Base-by-base conservation (phyloP, 1,140 invertebrate species). In the Frieseomelitta varia region DNA sequence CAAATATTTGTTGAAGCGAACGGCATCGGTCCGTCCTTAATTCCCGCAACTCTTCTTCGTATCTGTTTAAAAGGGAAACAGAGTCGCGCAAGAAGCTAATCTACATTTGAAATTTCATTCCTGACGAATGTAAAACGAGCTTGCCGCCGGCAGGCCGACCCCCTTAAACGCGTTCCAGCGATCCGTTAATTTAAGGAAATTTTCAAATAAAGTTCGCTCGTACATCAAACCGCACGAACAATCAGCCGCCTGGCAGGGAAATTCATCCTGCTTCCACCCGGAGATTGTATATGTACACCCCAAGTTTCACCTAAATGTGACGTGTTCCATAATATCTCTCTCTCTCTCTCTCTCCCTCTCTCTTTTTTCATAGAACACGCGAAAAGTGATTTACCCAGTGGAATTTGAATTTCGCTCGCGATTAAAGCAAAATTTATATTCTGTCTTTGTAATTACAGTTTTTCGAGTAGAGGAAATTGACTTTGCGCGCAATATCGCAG, bases 41-140 rank as follows among this genome's bases (percentile, higher is more conserved):
- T 82, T 88, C 71, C 30, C 58, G 53, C 58, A 61, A 79, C 61
- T 76, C 39, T 47, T 47, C 39, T 77, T 67, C 56, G 61, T 73
- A 39, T 71, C 72, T 47, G 55, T 72, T 76, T 69, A 79, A 69
- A 65, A 55, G 24, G 30, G 77, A 34, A 79, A 82, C 58, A 47
- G 73, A 72, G 61, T 72, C 55, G 84, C 51, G 53, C 76, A 89
- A 80, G 86, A 87, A 85, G 73, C 85, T 87, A 90, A 92, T 92
- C 85, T 91, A 79, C 91, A 90, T 91, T 91, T 88, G 77, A 92
- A 90, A 91, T 92, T 91, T 91, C 88, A 92, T 92, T 87, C 86
- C 63, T 85, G 84, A 87, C 82, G 85, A 91, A 90, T 88, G 73
- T 67, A 39, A 67, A 90, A 90, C 75, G 80, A 88, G 68, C 68